Evolutionary conservation across 2,113 vertebrate genomes (phyloP).

Genomic region (Jaculus jaculus): DNA sequence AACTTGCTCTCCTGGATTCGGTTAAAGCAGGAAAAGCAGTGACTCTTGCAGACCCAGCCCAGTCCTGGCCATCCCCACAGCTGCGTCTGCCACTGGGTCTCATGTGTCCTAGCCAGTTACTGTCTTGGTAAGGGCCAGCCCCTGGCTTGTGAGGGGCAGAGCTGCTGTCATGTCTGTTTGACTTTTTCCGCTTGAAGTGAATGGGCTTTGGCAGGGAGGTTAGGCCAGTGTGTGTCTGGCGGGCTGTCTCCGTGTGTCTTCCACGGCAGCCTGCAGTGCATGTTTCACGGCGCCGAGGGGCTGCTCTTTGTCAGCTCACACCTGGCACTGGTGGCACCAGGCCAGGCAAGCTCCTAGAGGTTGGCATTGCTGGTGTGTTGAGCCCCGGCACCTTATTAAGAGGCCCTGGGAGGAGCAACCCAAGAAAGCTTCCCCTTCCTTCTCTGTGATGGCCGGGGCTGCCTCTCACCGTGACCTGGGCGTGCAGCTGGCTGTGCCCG

Average conservation of each 20-base stretch:
- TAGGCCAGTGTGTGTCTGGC: background rate
- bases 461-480: background rate
- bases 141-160: background rate
- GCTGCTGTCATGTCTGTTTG: background rate
- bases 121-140: background rate
- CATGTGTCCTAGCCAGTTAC: background rate
- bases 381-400: background rate
- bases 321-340: too few species aligned
- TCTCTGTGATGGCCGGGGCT: background rate
- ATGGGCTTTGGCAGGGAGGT: background rate
- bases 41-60: background rate
- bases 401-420: too few species aligned
- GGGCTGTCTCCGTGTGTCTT: background rate
- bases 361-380: background rate
- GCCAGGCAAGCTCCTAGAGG: too few species aligned
- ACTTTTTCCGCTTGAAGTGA: background rate
- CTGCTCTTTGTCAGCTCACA: background rate
- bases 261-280: background rate
- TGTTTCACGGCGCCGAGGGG: background rate
- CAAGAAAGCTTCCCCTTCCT: background rate
- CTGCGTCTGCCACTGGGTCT: background rate
- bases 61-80: background rate
- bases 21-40: background rate
- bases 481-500: background rate
- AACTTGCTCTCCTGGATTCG: background rate